Evolutionary conservation across 2,113 vertebrate genomes (phyloP).

Genomic region (Natator depressus): DNA sequence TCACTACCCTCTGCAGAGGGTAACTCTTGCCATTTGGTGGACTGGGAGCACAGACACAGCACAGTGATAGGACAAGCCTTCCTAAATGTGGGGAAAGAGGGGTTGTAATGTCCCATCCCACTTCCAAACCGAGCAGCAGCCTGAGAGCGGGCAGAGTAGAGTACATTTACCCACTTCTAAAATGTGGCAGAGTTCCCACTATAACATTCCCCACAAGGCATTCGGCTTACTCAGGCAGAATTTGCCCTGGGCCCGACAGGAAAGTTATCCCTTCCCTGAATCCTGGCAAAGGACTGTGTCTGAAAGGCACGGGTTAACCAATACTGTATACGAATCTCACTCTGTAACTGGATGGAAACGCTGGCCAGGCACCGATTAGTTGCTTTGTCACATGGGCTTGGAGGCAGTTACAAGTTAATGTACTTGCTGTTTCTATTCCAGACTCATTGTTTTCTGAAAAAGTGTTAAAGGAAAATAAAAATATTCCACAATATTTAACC

Average conservation of each 20-base stretch:
- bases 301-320: neutral
- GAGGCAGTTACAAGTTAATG: neutral
- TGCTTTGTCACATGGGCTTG: neutral
- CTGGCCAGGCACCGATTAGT: neutral
- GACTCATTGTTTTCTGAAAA: neutral
- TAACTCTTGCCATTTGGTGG: neutral
- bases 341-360: neutral
- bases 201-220: neutral
- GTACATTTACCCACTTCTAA: neutral
- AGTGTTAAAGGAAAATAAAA: neutral
- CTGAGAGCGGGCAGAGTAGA: neutral
- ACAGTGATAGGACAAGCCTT: too few relatives aligned
- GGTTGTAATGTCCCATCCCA: neutral
- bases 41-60: neutral
- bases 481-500: neutral
- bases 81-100: neutral
- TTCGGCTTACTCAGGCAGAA: neutral
- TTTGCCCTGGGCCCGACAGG: neutral
- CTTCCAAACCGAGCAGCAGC: neutral
- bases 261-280: neutral
- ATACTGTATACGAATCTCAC: neutral
- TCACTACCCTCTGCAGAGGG: neutral
- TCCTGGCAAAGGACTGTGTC: accelerated
- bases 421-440: neutral
- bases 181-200: neutral